Conservation (phyloP, 2,797 vertebrate genomes). For the Aldrovandia affinis region DNA sequence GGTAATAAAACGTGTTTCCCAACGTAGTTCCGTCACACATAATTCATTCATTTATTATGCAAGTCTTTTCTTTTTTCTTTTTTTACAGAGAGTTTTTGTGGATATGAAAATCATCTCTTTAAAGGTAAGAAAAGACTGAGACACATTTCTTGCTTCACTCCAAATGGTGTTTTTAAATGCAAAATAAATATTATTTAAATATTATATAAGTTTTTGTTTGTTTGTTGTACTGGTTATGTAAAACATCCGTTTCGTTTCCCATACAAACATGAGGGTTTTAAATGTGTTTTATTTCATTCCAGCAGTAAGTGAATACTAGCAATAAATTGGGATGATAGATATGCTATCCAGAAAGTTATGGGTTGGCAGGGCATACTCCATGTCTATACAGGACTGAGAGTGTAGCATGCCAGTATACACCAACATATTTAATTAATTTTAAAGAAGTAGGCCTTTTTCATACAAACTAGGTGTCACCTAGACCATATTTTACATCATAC, state of each 20-base stretch:
- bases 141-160: not conserved
- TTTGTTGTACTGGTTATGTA: conserved; percentile 1
- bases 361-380: no score
- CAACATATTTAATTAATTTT: conserved; percentile 1
- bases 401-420: not conserved
- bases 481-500: not conserved
- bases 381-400: no score
- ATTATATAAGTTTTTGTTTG: not conserved
- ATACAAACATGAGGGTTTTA: not conserved
- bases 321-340: no score
- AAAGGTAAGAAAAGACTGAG: conserved; percentile 67
- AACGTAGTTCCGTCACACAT: conserved; percentile 30
- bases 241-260: not conserved
- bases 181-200: conserved; percentile 22
- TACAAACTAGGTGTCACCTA: not conserved
- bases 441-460: not conserved
- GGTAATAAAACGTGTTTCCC: conserved; percentile 44
- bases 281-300: not conserved
- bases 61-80: conserved; percentile 42
- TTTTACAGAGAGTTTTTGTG: conserved; percentile 73
- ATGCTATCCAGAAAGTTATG: no score
- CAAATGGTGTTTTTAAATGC: not conserved
- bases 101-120: conserved; percentile 82
- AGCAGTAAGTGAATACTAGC: not conserved
- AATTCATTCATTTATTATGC: conserved; percentile 28